A percentile compares a stretch with the other conserved stretches of the same genome.
phyloP scores from a whole-genome alignment of 2,797 vertebrate species.

The Sebastes hubbsi region DNA sequence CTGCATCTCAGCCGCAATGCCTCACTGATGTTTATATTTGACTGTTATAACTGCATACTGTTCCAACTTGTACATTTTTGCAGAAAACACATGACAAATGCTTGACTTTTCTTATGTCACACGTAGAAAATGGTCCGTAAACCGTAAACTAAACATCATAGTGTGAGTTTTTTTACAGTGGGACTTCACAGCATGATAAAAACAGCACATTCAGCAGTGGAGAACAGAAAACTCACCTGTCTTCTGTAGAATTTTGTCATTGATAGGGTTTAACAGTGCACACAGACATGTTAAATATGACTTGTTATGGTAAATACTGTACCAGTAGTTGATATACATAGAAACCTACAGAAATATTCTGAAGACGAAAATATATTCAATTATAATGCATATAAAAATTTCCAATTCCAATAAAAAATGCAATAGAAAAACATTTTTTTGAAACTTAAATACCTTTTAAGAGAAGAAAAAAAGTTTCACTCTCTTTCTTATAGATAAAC shows the following conservation, averaged over 20 bases:
- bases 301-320: background rate
- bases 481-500: background rate
- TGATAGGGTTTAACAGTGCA: background rate
- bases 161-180: background rate
- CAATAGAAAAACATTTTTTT: background rate
- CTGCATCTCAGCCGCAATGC: conserved; percentile 42
- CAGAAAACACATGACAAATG: background rate
- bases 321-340: background rate
- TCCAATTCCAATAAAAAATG: background rate
- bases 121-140: conserved; percentile 12
- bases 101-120: background rate
- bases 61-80: background rate
- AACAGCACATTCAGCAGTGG: background rate
- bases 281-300: background rate
- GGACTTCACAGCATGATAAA: conserved; percentile 22
- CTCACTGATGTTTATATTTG: conserved; percentile 23
- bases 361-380: conserved; percentile 2
- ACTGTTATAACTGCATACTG: background rate
- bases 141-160: background rate
- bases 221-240: background rate
- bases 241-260: background rate
- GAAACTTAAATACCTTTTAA: background rate
- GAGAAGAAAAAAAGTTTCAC: background rate
- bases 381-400: background rate
- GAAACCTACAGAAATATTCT: background rate